Base-by-base conservation (phyloP, 2,888 invertebrate species). In the Athalia circularis region DNA sequence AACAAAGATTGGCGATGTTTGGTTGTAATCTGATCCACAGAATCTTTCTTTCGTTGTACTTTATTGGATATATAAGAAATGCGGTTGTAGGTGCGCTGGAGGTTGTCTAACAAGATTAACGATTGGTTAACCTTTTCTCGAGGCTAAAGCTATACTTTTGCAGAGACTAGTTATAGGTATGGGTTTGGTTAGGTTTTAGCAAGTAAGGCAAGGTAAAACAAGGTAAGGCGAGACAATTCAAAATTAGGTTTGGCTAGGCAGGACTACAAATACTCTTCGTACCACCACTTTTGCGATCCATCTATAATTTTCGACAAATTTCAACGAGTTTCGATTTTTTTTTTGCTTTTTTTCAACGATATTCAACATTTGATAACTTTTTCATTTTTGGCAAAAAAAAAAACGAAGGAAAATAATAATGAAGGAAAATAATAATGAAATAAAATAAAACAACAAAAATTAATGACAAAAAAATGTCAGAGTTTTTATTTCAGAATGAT, bases 21-120 rank as follows among this genome's bases (percentile, higher is more conserved):
- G 7, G 15, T 5, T 3, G 47, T 72, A 59, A 72, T 59, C 72
- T 48, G 57, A 72, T 45, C 72, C 47, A 72, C 57, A 72, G 29
- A 29, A 29, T 29, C 29, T 29, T 29, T 72, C 72, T 59, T 59
- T 59, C 72, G 59, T 59, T 72, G 29, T 29, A 59, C 57, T 72
- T 72, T 64, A 64, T 75, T 75, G 50, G 75, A 75, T 75, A 29
- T 29, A 29, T 29, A 75, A 75, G 75, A 57, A 75, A 47, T 52
- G 75, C 48, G 50, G 64, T n/a, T 72, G 47, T 72, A 72, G 72
- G 62, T 64, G 62, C 75, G 64, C 62, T 75, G 52, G 75, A 75
- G 75, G 61, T 64, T 75, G 75, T 75, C 75, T 75, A 75, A 75
- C 75, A 52, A 75, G 75, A 75, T 75, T 75, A 75, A 75, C 75